Evolutionary conservation across 2,113 vertebrate genomes (phyloP).

Genomic region (Phalacrocorax carbo): DNA sequence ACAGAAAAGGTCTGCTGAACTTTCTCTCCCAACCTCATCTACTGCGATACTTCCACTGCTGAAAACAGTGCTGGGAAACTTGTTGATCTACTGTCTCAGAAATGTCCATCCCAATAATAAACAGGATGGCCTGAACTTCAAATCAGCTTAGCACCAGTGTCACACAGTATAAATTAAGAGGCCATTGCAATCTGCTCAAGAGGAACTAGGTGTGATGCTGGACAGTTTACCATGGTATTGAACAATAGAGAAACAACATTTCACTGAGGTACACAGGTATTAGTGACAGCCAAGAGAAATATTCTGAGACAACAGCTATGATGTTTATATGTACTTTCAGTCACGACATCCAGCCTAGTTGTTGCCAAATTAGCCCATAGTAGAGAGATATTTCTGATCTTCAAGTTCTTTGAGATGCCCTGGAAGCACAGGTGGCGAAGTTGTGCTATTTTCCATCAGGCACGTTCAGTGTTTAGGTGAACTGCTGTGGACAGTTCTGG

Average conservation of each 20-base stretch:
- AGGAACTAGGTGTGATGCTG: background rate
- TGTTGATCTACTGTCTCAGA: background rate
- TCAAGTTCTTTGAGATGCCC: background rate
- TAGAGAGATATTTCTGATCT: background rate
- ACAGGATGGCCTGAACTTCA: background rate
- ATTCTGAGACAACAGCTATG: background rate
- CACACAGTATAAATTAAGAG: background rate
- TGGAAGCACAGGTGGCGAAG: background rate
- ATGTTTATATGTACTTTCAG: background rate
- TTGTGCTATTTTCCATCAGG: background rate
- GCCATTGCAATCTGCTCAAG: background rate
- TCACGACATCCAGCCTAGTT: background rate
- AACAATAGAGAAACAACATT: background rate
- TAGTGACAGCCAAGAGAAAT: background rate
- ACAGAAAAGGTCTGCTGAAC: background rate
- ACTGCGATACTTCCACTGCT: background rate
- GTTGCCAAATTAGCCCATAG: background rate
- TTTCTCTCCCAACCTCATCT: background rate
- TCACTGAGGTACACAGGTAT: background rate
- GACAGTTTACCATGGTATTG: background rate
- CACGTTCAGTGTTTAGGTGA: background rate
- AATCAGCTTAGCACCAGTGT: background rate
- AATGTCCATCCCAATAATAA: background rate
- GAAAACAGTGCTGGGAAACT: background rate
- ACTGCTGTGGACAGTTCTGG: background rate